Base-by-base conservation (phyloP, 2,888 invertebrate genomes). In the Pantelozetes paolii region DNA sequence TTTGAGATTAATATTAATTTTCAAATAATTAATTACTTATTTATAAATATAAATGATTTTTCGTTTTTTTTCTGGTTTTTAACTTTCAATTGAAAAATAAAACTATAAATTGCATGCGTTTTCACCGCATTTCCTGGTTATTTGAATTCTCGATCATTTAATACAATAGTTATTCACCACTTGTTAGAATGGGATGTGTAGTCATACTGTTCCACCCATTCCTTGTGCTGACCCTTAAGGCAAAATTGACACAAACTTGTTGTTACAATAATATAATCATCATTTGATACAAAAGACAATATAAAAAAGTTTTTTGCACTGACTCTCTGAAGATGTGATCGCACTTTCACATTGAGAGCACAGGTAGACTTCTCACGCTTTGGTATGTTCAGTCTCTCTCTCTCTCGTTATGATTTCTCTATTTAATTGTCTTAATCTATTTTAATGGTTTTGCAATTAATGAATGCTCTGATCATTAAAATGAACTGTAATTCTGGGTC, bases 171-270 rank as follows among this genome's bases (percentile, higher is more conserved):
- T n/a, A 20, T 50, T 50, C 20, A 50, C 13, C 13, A n/a, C 8
- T n/a, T 20, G 11, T 50, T 50, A n/a, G 20, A 20, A 50, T 20
- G 50, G 8, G 50, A 20, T 18, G 50, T 50, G 20, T n/a, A 50
- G n/a, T 50, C 20, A 50, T 50, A 20, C 20, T 20, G 50, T 50
- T 50, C 50, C 50, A 50, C 50, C 50, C 50, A n/a, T 50, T 50
- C 50, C n/a, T 50, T 50, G 20, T n/a, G 20, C 50, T 50, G 50
- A 50, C 50, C 50, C 50, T 50, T 50, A 50, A 50, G 50, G 50
- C 50, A 50, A 50, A 36, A 50, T n/a, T 20, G 50, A 50, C 50
- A 50, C 20, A 50, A 50, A n/a, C 50, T 50, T 50, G 50, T 50
- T 50, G 6, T 50, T n/a, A 45, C n/a, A n/a, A n/a, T n/a, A n/a